Evolutionary conservation across 2,888 invertebrate species (phyloP), one percentile per base, ranked within the genome.

Genomic region (Drosophila prolongata): DNA sequence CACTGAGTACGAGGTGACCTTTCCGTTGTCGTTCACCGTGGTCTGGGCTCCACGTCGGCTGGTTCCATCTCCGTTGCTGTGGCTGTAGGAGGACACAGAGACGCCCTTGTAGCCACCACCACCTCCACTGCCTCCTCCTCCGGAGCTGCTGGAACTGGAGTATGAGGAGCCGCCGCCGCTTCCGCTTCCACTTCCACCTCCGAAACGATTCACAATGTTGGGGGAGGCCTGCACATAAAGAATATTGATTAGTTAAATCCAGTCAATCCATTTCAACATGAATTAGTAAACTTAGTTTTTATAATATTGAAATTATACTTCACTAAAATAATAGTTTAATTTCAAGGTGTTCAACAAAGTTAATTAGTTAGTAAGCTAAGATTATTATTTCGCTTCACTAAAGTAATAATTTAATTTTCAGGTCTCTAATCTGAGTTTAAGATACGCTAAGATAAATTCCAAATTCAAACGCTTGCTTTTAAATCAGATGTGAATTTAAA

Each of bases 11-110:
- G 93, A 93, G 59, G 94, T 94, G 44, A 96, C 88, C 89, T 95
- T 95, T 72, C 96, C 96, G 87, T 96, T 96, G 80, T 96, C 94
- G 87, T 96, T 95, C 57, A 96, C 93, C 0, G 94, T 93, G 9
- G 96, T 95, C 46, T 94, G 93, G 0, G 96, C 94, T 49, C 93
- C 93, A 72, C 95, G 94, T 71, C 92, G 93, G 54, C 89, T 93
- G 13, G 90, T 84, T 55, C 93, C 92, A 77, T 94, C 92, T 4
- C 96, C 96, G 86, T 95, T 93, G 34, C 94, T 94, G 2, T 93
- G 93, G 30, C 95, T 94, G 79, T 91, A 94, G 0, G 95, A 95
- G 1, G 95, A 94, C 14, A 95, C 94, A 49, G 95, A 95, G 5
- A 96, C 95, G 42, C 95, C 92, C 67, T 89, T 90, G 92, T 77